Evolutionary conservation across 2,888 invertebrate species (phyloP).

Genomic region (Thalpophila matura): DNA sequence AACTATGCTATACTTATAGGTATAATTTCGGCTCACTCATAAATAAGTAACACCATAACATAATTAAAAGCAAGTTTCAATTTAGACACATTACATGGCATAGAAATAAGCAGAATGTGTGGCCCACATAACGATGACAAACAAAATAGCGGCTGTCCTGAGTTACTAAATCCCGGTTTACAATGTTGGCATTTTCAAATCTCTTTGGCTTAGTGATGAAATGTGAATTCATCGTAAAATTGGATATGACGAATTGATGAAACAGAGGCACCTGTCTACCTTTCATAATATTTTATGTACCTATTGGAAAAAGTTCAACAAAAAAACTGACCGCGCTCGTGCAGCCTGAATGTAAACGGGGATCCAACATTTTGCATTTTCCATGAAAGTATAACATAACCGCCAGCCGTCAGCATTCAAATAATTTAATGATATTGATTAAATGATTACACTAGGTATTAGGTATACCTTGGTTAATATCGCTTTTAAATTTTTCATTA

Average conservation of each 20-base stretch:
- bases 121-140: background rate
- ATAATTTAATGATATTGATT: constrained; percentile 11
- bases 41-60: too few species aligned
- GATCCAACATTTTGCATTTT: constrained; percentile 24
- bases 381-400: constrained; percentile 13
- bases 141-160: constrained; percentile 4
- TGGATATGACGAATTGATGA: constrained; percentile 76
- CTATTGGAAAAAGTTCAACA: background rate
- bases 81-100: too few species aligned
- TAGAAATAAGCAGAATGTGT: too few species aligned
- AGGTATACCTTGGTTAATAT: too few species aligned
- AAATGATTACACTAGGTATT: too few species aligned
- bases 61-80: too few species aligned
- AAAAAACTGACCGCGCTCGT: background rate
- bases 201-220: constrained; percentile 68
- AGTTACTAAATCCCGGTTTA: constrained; percentile 64
- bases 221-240: constrained; percentile 71
- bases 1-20: too few species aligned
- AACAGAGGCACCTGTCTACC: constrained; percentile 39
- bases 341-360: background rate
- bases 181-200: constrained; percentile 71
- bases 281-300: constrained; percentile 6
- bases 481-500: constrained; percentile 59
- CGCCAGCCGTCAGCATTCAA: too few species aligned
- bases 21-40: too few species aligned